Percentiles rank a stretch among this genome's conserved stretches.
phyloP scores from a whole-genome alignment of 2,113 vertebrate genomes.

The Phalacrocorax brasilianus region DNA sequence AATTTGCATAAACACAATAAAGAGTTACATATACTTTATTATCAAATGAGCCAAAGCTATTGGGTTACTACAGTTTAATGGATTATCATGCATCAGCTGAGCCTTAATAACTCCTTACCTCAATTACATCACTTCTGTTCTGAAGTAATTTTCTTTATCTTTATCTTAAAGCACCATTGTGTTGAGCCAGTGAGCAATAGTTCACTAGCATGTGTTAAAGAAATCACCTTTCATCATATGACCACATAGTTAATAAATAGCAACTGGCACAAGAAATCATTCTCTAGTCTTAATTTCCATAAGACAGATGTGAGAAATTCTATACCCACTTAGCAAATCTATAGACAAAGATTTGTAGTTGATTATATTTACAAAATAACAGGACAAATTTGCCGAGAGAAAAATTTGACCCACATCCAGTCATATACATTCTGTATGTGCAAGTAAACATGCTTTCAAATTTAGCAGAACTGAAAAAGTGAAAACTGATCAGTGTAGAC shows the following conservation, averaged over 20 bases:
- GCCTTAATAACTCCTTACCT: neutral
- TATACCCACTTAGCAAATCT: neutral
- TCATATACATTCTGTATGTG: neutral
- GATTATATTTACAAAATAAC: neutral
- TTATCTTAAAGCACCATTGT: neutral
- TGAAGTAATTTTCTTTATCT: neutral
- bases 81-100: neutral
- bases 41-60: neutral
- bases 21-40: neutral
- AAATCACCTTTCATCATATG: neutral
- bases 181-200: neutral
- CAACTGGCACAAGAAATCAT: neutral
- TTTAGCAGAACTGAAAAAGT: neutral
- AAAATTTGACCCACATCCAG: neutral
- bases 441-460: neutral
- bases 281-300: neutral
- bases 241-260: neutral
- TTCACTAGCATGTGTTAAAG: neutral
- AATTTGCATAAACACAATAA: neutral
- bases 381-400: neutral
- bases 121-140: neutral
- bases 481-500: neutral
- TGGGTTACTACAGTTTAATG: neutral
- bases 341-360: neutral
- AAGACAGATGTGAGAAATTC: neutral